phyloP scores from a whole-genome alignment of 2,113 vertebrate species.

The Ammospiza caudacuta region DNA sequence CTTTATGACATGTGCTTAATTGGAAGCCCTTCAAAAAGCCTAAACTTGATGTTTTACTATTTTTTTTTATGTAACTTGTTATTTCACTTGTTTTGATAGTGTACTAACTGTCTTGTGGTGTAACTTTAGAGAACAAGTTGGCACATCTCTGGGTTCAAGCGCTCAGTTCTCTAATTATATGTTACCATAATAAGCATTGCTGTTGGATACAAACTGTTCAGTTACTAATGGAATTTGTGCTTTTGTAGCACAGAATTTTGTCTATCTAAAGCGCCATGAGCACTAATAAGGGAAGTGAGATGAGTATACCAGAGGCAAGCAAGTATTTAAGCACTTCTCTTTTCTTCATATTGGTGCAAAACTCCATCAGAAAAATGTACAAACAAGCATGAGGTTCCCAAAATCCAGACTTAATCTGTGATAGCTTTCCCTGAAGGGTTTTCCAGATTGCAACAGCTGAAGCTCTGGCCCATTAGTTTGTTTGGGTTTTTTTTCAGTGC shows the following conservation, averaged over 20 bases:
- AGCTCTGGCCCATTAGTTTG: accelerated
- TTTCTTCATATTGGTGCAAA: neutral
- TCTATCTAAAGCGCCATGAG: neutral
- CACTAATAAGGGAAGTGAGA: neutral
- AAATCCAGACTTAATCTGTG: neutral
- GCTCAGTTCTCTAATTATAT: neutral
- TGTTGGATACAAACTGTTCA: neutral
- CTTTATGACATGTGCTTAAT: neutral
- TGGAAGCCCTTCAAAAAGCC: neutral
- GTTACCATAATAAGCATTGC: neutral
- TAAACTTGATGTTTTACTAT: neutral
- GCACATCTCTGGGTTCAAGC: neutral
- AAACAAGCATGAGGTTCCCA: neutral
- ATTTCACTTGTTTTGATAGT: neutral
- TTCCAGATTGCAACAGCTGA: neutral
- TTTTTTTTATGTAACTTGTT: neutral
- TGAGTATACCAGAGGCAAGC: neutral
- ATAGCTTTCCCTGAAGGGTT: neutral
- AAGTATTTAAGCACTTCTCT: neutral
- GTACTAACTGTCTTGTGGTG: neutral
- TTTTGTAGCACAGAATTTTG: neutral
- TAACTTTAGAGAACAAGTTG: neutral
- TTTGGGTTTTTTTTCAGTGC: neutral
- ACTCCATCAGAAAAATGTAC: neutral
- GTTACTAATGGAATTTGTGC: neutral